Evolutionary conservation across 2,888 invertebrate species (phyloP).

Genomic region (Callyntrura sp.): DNA sequence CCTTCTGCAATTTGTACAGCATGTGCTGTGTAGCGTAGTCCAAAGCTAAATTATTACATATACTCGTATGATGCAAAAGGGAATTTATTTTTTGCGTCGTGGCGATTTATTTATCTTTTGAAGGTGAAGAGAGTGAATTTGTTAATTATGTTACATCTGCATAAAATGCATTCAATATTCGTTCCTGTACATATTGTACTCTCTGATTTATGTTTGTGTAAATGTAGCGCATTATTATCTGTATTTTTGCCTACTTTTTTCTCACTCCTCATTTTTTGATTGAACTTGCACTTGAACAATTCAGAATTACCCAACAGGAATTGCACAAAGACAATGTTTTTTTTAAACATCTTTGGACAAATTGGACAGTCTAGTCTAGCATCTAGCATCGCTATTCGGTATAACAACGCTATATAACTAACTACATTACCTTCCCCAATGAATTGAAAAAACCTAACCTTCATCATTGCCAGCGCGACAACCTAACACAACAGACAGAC

Average conservation of each 20-base stretch:
- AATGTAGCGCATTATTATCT: too few relatives aligned
- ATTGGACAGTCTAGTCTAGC: too few relatives aligned
- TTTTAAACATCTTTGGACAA: too few relatives aligned
- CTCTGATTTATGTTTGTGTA: too few relatives aligned
- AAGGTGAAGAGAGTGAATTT: conserved; percentile 37
- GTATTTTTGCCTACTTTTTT: not conserved
- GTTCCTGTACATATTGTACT: too few relatives aligned
- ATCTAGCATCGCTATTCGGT: too few relatives aligned
- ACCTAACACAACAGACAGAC: not conserved
- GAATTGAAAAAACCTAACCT: too few relatives aligned
- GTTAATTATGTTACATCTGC: conserved; percentile 48
- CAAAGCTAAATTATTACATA: too few relatives aligned
- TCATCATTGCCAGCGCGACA: not conserved
- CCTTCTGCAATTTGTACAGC: not conserved
- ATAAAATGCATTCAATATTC: not conserved
- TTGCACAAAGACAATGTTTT: too few relatives aligned
- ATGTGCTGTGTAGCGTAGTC: not conserved
- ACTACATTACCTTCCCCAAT: conserved; percentile 1
- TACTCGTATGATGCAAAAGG: too few relatives aligned
- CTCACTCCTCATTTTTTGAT: not conserved
- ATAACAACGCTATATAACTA: not conserved
- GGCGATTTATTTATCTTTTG: conserved; percentile 31
- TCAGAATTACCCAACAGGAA: too few relatives aligned
- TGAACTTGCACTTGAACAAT: conserved; percentile 53
- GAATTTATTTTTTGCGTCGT: conserved; percentile 46